A percentile compares a stretch with the other conserved stretches of the same genome.
Evolutionary conservation across 2,797 vertebrate species (phyloP).

Genomic region (Sandelia bainsii): DNA sequence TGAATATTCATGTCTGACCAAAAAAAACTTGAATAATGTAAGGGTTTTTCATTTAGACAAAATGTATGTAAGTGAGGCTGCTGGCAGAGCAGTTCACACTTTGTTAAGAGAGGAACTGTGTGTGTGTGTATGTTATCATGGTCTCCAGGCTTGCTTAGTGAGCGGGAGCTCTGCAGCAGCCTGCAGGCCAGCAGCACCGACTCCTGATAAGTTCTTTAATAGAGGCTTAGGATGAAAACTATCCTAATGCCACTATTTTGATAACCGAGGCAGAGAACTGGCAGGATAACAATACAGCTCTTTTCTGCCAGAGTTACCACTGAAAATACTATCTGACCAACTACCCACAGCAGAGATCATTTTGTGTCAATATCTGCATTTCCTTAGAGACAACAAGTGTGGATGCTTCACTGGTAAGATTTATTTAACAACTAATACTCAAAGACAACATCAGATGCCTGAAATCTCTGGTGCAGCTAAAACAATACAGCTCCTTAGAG

Average conservation of each 20-base stretch:
- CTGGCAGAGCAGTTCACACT: conserved; percentile 29
- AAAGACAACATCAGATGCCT: conserved; percentile 13
- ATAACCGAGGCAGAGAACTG: conserved; percentile 37
- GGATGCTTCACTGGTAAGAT: conserved; percentile 26
- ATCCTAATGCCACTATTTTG: conserved; percentile 56
- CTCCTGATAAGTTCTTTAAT: conserved; percentile 62
- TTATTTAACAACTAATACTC: conserved; percentile 9
- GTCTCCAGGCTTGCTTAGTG: conserved; percentile 60
- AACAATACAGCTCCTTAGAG: conserved; percentile 30
- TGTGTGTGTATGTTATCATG: conserved; percentile 41
- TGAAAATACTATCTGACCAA: conserved; percentile 27
- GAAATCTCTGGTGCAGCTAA: conserved; percentile 16
- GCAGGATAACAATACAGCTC: conserved; percentile 18
- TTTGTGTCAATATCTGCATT: conserved; percentile 34
- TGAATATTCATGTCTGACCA: conserved; percentile 41
- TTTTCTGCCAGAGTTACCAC: background rate
- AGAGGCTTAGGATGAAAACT: conserved; percentile 60
- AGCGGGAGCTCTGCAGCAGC: conserved; percentile 53
- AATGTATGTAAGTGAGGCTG: conserved; percentile 16
- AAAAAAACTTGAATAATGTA: conserved; percentile 20
- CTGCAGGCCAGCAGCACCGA: conserved; percentile 49
- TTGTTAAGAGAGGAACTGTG: conserved; percentile 23
- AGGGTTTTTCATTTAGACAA: conserved; percentile 24
- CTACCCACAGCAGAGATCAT: conserved; percentile 13
- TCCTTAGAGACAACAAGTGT: conserved; percentile 10